Percentiles rank a stretch among this genome's conserved stretches.
Conservation (phyloP, 2,888 invertebrate genomes). For the Perithous albicinctus region DNA sequence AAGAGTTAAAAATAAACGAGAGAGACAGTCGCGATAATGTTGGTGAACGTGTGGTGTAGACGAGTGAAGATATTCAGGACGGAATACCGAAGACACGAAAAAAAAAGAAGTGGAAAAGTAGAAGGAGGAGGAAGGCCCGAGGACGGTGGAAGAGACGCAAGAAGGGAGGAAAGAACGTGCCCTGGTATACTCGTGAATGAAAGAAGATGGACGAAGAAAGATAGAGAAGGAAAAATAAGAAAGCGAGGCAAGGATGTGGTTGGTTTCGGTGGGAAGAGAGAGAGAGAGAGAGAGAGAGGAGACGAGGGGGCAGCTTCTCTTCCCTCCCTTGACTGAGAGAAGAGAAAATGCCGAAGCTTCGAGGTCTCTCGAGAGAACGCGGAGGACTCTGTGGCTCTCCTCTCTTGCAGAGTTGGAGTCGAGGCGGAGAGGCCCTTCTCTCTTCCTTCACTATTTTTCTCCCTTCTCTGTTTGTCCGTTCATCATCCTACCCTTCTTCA, state of each 20-base stretch:
- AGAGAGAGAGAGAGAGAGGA: background rate
- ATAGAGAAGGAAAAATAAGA: constrained; percentile 26
- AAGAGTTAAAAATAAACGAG: constrained; percentile 43
- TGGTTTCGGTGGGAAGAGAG: constrained; percentile 34
- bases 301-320: too few relatives aligned
- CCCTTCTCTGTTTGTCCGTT: constrained; percentile 24
- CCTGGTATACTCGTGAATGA: constrained; percentile 46
- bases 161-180: constrained; percentile 45
- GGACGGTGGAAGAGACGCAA: constrained; percentile 49
- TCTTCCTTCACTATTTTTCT: constrained; percentile 22
- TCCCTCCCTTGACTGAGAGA: background rate
- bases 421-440: constrained; percentile 14
- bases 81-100: constrained; percentile 52
- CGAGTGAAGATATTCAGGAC: constrained; percentile 63
- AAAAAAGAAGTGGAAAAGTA: constrained; percentile 23
- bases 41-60: constrained; percentile 63
- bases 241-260: constrained; percentile 50
- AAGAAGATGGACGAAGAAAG: constrained; percentile 55
- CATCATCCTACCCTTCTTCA: constrained; percentile 7
- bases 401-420: constrained; percentile 1
- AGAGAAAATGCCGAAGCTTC: constrained; percentile 63
- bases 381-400: constrained; percentile 47
- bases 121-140: constrained; percentile 34
- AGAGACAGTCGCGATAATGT: constrained; percentile 50
- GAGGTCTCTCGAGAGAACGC: constrained; percentile 52